Evolutionary conservation across 2,888 invertebrate species (phyloP).

Genomic region (Mystacides longicornis): DNA sequence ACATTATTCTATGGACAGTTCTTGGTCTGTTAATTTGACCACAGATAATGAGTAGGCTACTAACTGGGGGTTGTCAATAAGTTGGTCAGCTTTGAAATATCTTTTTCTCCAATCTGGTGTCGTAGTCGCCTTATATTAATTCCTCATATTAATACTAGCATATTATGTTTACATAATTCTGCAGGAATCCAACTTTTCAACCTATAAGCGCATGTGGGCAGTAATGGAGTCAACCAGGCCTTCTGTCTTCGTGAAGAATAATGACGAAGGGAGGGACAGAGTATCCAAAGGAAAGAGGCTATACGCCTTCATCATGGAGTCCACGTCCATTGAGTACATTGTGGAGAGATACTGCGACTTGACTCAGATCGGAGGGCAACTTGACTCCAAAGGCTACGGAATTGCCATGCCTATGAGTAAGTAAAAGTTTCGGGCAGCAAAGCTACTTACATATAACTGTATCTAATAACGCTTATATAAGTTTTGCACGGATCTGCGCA

Average conservation of each 20-base stretch:
- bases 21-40: too few species aligned
- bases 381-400: slow-evolving; percentile 88
- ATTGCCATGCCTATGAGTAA: slow-evolving; percentile 86
- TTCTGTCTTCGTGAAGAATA: slow-evolving; percentile 73
- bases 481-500: too few species aligned
- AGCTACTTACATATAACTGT: too few species aligned
- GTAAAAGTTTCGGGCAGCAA: slow-evolving; percentile 31
- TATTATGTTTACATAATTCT: too few species aligned
- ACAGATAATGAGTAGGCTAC: too few species aligned
- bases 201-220: slow-evolving; percentile 88
- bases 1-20: too few species aligned
- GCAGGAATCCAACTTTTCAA: slow-evolving; percentile 79
- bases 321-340: slow-evolving; percentile 88
- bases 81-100: too few species aligned
- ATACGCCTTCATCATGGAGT: slow-evolving; percentile 96
- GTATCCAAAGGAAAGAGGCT: slow-evolving; percentile 69
- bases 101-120: too few species aligned
- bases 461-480: too few species aligned
- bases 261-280: slow-evolving; percentile 79
- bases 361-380: slow-evolving; percentile 67
- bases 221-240: slow-evolving; percentile 82
- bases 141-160: too few species aligned
- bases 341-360: slow-evolving; percentile 79
- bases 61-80: too few species aligned
- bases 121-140: too few species aligned